Base-by-base conservation (phyloP, 2,797 vertebrate genomes). In the Bovichtus variegatus region DNA sequence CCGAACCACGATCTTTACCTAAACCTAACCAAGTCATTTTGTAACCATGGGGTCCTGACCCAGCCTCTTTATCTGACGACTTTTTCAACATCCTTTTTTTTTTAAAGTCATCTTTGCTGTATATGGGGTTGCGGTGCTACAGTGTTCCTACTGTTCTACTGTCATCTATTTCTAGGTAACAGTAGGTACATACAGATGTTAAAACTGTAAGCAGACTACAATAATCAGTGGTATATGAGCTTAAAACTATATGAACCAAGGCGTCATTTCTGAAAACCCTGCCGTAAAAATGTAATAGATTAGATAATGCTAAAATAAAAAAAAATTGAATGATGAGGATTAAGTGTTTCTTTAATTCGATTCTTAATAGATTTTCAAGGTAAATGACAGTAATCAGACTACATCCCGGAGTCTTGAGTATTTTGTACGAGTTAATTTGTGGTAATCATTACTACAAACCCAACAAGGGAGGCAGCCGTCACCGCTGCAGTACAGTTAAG, bases 401-500 rank as follows among this genome's bases (percentile, higher is more conserved):
- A 61, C 49, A 36, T 36, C 66, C 21, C 3, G 51, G 12, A 43
- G 9, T 36, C 29, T n/a, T n/a, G 5, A 40, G 57, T 18, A 58
- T 50, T 27, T 68, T n/a, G 36, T 18, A 41, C 12, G 25, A 3
- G 16, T n/a, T 47, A 25, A 34, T 62, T 51, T 16, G 43, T 29
- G 9, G 27, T 15, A 25, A 43, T 25, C 3, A 11, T 61, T 23
- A 38, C 40, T 21, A 18, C 18, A 44, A 76, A 65, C 8, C 57
- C 58, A 55, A 6, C 78, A 81, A 53, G 64, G 15, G 43, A 50
- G 51, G 19, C 76, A 71, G 55, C 49, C 43, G 11, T 71, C 64
- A 21, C 41, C 40, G 74, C 74, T 68, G 80, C 70, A 62, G 69
- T 3, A 76, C 74, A 53, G 75, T 55, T 40, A 77, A 90, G 91